Conservation (phyloP, 2,888 invertebrate genomes). For the Belgica antarctica region DNA sequence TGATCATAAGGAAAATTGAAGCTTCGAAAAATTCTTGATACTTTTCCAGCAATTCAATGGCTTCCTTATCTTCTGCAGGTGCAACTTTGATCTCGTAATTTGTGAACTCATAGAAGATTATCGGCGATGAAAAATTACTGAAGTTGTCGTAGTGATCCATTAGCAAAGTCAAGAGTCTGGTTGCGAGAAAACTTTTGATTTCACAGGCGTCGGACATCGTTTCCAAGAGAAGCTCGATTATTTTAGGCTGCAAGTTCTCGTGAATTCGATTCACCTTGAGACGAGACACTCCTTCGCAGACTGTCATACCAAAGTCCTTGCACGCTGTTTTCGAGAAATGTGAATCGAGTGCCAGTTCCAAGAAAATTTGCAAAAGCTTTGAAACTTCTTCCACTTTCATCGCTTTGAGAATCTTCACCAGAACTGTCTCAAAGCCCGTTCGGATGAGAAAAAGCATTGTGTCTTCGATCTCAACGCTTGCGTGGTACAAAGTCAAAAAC, state of each 20-base stretch:
- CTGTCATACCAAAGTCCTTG: slow-evolving; percentile 58
- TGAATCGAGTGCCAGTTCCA: slow-evolving; percentile 57
- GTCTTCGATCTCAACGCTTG: slow-evolving; percentile 51
- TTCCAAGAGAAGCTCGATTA: slow-evolving; percentile 57
- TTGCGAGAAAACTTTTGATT: slow-evolving; percentile 58
- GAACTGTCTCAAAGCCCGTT: slow-evolving; percentile 59
- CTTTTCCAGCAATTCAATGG: neutral
- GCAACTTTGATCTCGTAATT: slow-evolving; percentile 56
- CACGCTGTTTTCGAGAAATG: slow-evolving; percentile 55
- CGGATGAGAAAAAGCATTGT: slow-evolving; percentile 53
- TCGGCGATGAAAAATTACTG: slow-evolving; percentile 56
- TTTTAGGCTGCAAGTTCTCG: slow-evolving; percentile 56
- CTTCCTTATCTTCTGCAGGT: slow-evolving; percentile 49
- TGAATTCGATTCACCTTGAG: slow-evolving; percentile 55
- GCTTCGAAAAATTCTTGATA: neutral
- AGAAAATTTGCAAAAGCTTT: slow-evolving; percentile 57
- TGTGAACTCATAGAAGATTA: slow-evolving; percentile 56
- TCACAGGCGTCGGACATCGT: slow-evolving; percentile 57
- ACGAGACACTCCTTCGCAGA: slow-evolving; percentile 58
- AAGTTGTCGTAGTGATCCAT: slow-evolving; percentile 60
- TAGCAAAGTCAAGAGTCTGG: slow-evolving; percentile 59
- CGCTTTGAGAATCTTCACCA: slow-evolving; percentile 58
- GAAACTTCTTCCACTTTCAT: slow-evolving; percentile 57
- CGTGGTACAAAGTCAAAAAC: slow-evolving; percentile 57
- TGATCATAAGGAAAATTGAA: slow-evolving; percentile 53